Conservation (phyloP, 2,888 invertebrate genomes). For the Emesis castigata region DNA sequence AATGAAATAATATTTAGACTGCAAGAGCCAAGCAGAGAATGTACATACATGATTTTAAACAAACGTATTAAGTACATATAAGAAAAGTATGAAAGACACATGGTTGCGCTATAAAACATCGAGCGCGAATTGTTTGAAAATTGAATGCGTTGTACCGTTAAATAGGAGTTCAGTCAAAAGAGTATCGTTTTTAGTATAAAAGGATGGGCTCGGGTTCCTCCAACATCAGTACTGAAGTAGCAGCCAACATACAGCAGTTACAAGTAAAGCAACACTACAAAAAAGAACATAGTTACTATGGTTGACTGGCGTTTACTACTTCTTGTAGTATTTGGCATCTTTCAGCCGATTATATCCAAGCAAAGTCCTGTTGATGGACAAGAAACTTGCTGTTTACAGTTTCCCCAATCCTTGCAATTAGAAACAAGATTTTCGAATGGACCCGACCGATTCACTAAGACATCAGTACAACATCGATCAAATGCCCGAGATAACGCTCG, state of each 20-base stretch:
- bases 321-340: constrained; percentile 80
- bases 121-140: constrained; percentile 74
- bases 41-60: no score
- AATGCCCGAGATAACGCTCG: constrained; percentile 1
- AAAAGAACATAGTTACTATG: constrained; percentile 82
- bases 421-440: constrained; percentile 69
- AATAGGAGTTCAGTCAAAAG: constrained; percentile 79
- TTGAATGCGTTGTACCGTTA: constrained; percentile 84
- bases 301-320: constrained; percentile 85
- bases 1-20: no score
- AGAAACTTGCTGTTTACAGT: constrained; percentile 76
- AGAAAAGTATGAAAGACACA: constrained; percentile 19
- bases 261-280: constrained; percentile 68
- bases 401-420: constrained; percentile 68
- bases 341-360: constrained; percentile 79
- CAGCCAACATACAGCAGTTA: constrained; percentile 73
- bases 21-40: no score
- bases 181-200: constrained; percentile 76
- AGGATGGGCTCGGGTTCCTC: constrained; percentile 67
- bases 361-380: constrained; percentile 81
- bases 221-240: constrained; percentile 79
- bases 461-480: constrained; percentile 16
- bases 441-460: constrained; percentile 1
- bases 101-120: neutral
- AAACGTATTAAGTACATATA: no score